Base-by-base conservation (phyloP, 2,888 invertebrate species). In the Leptodirus hochenwartii region DNA sequence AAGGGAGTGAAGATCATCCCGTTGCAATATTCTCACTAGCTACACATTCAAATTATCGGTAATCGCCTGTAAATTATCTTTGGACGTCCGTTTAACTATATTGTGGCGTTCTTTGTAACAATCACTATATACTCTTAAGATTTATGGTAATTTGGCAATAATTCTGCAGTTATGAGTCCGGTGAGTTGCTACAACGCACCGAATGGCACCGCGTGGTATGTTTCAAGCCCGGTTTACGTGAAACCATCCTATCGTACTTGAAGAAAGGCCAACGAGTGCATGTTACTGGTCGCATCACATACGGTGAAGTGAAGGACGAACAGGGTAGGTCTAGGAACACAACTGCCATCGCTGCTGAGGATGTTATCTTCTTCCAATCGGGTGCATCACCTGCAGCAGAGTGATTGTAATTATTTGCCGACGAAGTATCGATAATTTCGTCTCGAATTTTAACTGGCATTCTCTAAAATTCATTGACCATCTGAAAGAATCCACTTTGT, bases 181-280 rank as follows among this genome's bases (percentile, higher is more conserved):
- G 84, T 4, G 82, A 85, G 41, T 64, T 76, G 46, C 57, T 77
- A 29, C 85, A 88, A 49, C 72, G 79, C 43, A 87, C 88, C 5
- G 88, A 90, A 41, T 91, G 91, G 91, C 91, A 91, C 54, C 64
- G 82, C 43, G 56, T 91, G 27, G 76, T 79, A 42, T 76, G 90
- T 5, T 91, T 91, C 50, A 82, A 75, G 46, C 87, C 85, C 3
- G 66, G 67, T 31, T 62, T 93, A 2, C 62, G 88, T 22, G 84
- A 88, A 15, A 66, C 68, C 1, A 76, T 85, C 1, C 69, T 76
- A 46, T 74, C 71, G 46, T 82, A 69, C 48, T 51, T 90, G 32
- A 79, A 71, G 45, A 90, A 87, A 57, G 91, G 91, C 0, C 81
- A 84, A 47, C 64, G 88, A 39, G 69, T 87, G 0, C 66, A 81